These are phyloP conservation scores for Menidia beryllina DNA, from an alignment of 2,113 vertebrate species.

Conservation along the genomic window DNA sequence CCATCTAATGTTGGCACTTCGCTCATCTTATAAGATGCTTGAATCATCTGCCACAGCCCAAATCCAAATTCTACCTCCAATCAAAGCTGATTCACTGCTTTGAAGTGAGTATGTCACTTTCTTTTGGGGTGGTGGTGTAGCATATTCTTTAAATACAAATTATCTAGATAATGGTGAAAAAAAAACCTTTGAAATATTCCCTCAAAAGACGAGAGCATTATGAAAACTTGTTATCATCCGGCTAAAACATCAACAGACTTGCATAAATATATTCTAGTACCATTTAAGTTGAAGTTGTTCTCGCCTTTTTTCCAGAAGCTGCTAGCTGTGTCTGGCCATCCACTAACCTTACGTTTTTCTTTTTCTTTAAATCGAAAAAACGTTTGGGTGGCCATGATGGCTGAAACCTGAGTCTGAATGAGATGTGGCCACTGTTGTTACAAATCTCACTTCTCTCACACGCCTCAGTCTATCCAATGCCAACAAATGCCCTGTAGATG, in stretches of 20 bases:
- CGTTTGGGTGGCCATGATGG: no score
- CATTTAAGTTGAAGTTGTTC: slow-evolving; percentile 2
- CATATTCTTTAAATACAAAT: background rate
- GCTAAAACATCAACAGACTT: background rate
- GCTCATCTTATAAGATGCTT: slow-evolving; percentile 45
- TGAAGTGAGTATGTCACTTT: slow-evolving; percentile 24
- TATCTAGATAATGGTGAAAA: background rate
- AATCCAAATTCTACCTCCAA: slow-evolving; percentile 54
- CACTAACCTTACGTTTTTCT: slow-evolving; percentile 4
- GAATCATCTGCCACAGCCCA: slow-evolving; percentile 48
- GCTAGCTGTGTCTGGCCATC: slow-evolving; percentile 31
- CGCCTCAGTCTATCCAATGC: no score
- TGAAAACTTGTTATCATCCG: no score
- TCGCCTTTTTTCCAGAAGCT: slow-evolving; percentile 8
- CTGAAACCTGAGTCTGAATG: no score
- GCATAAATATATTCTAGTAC: background rate
- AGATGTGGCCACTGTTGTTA: no score
- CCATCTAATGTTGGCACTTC: slow-evolving; percentile 37
- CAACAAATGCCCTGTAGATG: no score
- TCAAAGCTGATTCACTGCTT: slow-evolving; percentile 56
- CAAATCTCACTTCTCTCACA: no score
- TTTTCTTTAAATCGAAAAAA: no score
- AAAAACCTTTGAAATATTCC: background rate
- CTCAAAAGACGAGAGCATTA: no score
- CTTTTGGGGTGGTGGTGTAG: background rate